Percentiles rank a stretch among this genome's conserved stretches.
Conservation (phyloP, 2,113 vertebrate species). For the Echinops telfairi region DNA sequence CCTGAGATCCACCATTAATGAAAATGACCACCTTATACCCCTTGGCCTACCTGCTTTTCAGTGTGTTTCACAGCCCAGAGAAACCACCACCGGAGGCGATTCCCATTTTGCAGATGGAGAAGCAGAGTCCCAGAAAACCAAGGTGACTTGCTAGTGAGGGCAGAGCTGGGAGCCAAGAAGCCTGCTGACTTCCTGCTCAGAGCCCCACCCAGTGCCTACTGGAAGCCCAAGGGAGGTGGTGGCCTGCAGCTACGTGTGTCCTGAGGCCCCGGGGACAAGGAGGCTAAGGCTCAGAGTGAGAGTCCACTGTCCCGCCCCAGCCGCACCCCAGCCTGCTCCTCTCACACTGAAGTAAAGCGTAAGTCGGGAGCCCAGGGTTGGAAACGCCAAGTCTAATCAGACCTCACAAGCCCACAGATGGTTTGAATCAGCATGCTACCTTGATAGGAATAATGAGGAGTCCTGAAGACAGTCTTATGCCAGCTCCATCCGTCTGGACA, state of each 20-base stretch:
- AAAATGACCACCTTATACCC: not conserved
- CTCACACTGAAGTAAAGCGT: slow-evolving; percentile 75
- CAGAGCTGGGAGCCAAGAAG: slow-evolving; percentile 9
- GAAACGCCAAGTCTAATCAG: slow-evolving; percentile 85
- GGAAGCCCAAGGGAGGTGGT: not conserved
- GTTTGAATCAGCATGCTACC: slow-evolving; percentile 87
- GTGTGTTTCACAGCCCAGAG: slow-evolving; percentile 47
- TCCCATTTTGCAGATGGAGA: slow-evolving; percentile 64
- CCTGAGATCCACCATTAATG: not conserved
- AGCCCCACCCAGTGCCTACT: not conserved
- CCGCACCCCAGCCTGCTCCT: slow-evolving; percentile 64
- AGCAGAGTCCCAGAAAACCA: slow-evolving; percentile 44
- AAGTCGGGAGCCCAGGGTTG: slow-evolving; percentile 84
- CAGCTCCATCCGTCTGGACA: slow-evolving; percentile 73
- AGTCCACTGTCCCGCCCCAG: not conserved
- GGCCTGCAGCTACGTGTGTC: not conserved
- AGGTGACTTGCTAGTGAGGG: slow-evolving; percentile 29
- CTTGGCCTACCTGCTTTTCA: slow-evolving; percentile 22
- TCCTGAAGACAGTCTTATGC: slow-evolving; percentile 80
- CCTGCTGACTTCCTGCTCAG: slow-evolving; percentile 22
- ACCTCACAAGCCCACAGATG: slow-evolving; percentile 87
- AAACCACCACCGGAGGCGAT: slow-evolving; percentile 45
- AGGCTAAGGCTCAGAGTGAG: not conserved
- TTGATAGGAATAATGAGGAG: slow-evolving; percentile 87
- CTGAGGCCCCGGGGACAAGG: not conserved